Conservation (phyloP, 1,140 invertebrate species). For the Akabosia matsudoensis region DNA sequence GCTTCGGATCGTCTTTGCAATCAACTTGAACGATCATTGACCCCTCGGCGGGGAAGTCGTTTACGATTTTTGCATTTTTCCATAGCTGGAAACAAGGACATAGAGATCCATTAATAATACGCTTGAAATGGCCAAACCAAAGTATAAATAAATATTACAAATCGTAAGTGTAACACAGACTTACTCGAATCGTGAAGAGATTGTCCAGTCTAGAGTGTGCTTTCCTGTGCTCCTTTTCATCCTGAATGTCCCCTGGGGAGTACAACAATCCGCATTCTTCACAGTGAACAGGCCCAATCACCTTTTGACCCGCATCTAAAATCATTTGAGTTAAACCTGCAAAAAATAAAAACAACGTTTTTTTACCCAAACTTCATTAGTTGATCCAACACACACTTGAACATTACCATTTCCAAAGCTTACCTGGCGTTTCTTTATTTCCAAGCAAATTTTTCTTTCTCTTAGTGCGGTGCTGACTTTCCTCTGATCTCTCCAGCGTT, state of each 20-base stretch:
- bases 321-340: slow-evolving; percentile 42
- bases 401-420: neutral
- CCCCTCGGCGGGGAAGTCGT: slow-evolving; percentile 33
- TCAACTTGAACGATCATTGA: slow-evolving; percentile 32
- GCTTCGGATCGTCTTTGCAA: neutral
- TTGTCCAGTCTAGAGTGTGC: slow-evolving; percentile 39
- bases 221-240: slow-evolving; percentile 44
- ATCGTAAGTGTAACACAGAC: slow-evolving; percentile 17
- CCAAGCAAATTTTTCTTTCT: slow-evolving; percentile 32
- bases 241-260: slow-evolving; percentile 43
- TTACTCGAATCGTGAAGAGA: slow-evolving; percentile 38
- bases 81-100: slow-evolving; percentile 41
- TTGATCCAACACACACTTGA: neutral
- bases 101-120: no score
- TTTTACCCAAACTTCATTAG: neutral
- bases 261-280: slow-evolving; percentile 42
- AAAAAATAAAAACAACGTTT: neutral
- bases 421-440: slow-evolving; percentile 43
- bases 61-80: slow-evolving; percentile 39
- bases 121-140: no score
- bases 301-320: slow-evolving; percentile 45
- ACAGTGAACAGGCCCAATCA: slow-evolving; percentile 39
- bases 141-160: neutral
- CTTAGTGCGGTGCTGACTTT: neutral
- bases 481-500: slow-evolving; percentile 21